Evolutionary conservation across 2,113 vertebrate genomes (phyloP), one percentile per base, ranked within the genome.

Genomic region (Oplegnathus fasciatus): DNA sequence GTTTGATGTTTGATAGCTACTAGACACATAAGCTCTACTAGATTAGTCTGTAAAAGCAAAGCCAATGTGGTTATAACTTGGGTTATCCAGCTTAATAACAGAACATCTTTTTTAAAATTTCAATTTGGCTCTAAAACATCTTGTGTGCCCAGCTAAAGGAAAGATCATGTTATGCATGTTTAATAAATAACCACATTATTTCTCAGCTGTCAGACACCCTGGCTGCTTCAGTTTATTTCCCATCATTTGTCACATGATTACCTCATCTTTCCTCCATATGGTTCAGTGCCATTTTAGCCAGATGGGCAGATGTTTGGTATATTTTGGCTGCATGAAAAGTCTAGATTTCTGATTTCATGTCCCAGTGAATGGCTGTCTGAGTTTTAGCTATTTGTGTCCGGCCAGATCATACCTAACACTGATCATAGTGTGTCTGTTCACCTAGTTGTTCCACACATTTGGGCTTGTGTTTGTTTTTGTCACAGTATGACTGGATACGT

Each of bases 221-320:
- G 18, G 10, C 22, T 37, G 26, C 9, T 64, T 17, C 42, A 34
- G 9, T 42, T 58, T 73, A n/a, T 60, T 58, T 40, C 72, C 26
- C 70, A 34, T 28, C 7, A 40, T 50, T 77, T 58, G 67, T 60
- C 55, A 30, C 52, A 7, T 44, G n/a, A 50, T 73, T 60, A 52
- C 42, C 40, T 78, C 61, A 44, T 80, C 58, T 61, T 46, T 83
- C 48, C 71, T 26, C 62, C 40, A 44, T 37, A 30, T 81, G 42
- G 61, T 81, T 65, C 57, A 46, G 37, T 82, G 46, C 54, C 30
- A 28, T 77, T 78, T 80, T 4, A 44, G 20, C 24, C 54, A 60
- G 50, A 74, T 46, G 57, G 55, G 18, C 32, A 55, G 42, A 55
- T 46, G 46, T 82, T 88, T 62, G 28, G 46, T 54, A 54, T 42